Base-by-base conservation (phyloP, 1,140 invertebrate genomes). In the Lepidostoma basale region DNA sequence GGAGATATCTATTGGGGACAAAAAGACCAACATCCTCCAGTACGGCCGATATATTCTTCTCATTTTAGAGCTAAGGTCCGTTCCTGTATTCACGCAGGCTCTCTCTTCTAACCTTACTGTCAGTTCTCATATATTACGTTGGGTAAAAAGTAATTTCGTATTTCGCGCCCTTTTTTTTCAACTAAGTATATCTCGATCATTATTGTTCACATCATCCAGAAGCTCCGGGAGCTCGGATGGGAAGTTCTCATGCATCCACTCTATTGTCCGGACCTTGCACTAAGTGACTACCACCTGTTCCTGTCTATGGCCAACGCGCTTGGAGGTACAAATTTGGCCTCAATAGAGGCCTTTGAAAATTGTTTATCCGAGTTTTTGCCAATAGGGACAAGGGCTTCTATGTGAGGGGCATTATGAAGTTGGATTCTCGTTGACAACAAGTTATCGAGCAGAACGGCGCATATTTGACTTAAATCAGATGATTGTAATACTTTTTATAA, bases 211-310 rank as follows among this genome's bases (percentile, higher is more conserved):
- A n/a, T n/a, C n/a, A n/a, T n/a, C 42, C 42, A 45, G 42, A 45
- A 45, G 42, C 42, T 45, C 42, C 42, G 42, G 42, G 42, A 45
- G 42, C 42, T 45, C 42, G 8, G 22, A 52, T 25, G 25, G 25
- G 25, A 25, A 52, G 20, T 52, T 23, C 3, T 52, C n/a, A 52
- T 52, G 25, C 20, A 25, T 52, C 20, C 25, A 52, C 10, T 12
- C 25, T 23, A 25, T 52, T 23, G 47, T 52, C 14, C 5, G 12
- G 25, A 52, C 25, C 47, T 52, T 18, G 42, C 42, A 45, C 42
- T 8, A 45, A 45, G 42, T 52, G 20, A 52, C 5, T 25, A 52
- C 12, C 10, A 26, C 47, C 25, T 25, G 25, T 26, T 25, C 47
- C 20, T 52, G 22, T 25, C 20, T 25, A 52, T 52, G 47, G 47